Percentiles rank a stretch among this genome's conserved stretches.
Conservation (phyloP, 2,888 invertebrate species). For the Scaeva pyrastri region DNA sequence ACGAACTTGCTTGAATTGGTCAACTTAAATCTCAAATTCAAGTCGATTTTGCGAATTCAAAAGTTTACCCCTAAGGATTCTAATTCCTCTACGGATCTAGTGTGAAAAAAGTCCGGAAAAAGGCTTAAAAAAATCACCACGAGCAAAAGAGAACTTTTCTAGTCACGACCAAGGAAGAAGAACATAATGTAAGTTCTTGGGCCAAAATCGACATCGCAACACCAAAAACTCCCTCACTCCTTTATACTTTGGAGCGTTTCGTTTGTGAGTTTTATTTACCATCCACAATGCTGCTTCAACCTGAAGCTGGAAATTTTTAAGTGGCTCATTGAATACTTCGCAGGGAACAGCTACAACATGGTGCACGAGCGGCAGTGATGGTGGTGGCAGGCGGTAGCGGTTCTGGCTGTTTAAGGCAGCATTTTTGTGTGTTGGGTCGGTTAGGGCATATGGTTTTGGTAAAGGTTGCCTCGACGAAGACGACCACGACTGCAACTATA, state of each 20-base stretch:
- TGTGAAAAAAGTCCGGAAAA: slow-evolving; percentile 5
- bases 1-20: not conserved
- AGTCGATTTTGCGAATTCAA: not conserved
- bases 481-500: not conserved
- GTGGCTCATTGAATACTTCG: slow-evolving; percentile 69
- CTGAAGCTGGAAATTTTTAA: slow-evolving; percentile 62
- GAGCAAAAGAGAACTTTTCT: slow-evolving; percentile 65
- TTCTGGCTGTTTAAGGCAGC: slow-evolving; percentile 58
- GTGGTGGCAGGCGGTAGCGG: slow-evolving; percentile 1
- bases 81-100: too few relatives aligned
- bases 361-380: too few relatives aligned
- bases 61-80: not conserved
- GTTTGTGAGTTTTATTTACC: slow-evolving; percentile 43
- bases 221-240: slow-evolving; percentile 35
- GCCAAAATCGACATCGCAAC: slow-evolving; percentile 45
- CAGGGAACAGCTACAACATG: slow-evolving; percentile 43
- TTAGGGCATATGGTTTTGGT: slow-evolving; percentile 34
- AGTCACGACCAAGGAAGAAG: slow-evolving; percentile 71
- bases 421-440: slow-evolving; percentile 23
- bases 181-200: slow-evolving; percentile 21
- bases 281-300: slow-evolving; percentile 15
- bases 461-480: slow-evolving; percentile 32
- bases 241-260: slow-evolving; percentile 1
- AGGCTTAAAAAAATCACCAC: slow-evolving; percentile 39
- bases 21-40: not conserved